Base-by-base conservation (phyloP, 2,113 vertebrate genomes). In the Cephalopholis sonnerati region DNA sequence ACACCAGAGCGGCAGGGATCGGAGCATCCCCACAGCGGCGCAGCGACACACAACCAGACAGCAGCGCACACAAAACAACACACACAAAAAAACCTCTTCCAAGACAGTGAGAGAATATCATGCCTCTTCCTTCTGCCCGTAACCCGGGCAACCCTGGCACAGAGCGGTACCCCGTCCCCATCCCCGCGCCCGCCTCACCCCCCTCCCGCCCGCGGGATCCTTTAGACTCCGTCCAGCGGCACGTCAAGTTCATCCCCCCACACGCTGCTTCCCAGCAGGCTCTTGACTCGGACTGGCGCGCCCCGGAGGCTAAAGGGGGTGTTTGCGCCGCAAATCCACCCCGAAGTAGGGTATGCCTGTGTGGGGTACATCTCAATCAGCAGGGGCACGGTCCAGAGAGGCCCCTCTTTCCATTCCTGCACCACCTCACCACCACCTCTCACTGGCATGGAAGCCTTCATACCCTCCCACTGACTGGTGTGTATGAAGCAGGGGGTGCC, bases 321-420 rank as follows among this genome's bases (percentile, higher is more conserved):
- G 86, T 83, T 90, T 75, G 91, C 22, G 0, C 54, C 62, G 84
- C 25, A 0, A 66, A 87, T 92, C 73, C 90, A 93, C 82, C 83
- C 88, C 67, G 17, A 85, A 69, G 89, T 62, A 22, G 90, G 93
- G 90, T 90, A 93, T 70, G 87, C 87, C 90, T 91, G 93, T 91
- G 95, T 91, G 91, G 95, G 95, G 96, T 96, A 98, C 96, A 95
- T 97, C 97, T 98, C 96, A 97, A 98, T 99, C 97, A 96, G 94
- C 95, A 59, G 96, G 97, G 94, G 94, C 83, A 87, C 84, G 29
- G 78, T 85, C 92, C 92, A 91, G 78, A 17, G 76, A 82, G 88
- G 89, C 93, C 86, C 86, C 81, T 70, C 51, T 82, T 88, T 77
- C 84, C 79, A 86, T 77, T 79, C 53, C 84, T 39, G 82, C 79